phyloP scores from a whole-genome alignment of 2,888 invertebrate genomes.

The Agonopterix heracliana region DNA sequence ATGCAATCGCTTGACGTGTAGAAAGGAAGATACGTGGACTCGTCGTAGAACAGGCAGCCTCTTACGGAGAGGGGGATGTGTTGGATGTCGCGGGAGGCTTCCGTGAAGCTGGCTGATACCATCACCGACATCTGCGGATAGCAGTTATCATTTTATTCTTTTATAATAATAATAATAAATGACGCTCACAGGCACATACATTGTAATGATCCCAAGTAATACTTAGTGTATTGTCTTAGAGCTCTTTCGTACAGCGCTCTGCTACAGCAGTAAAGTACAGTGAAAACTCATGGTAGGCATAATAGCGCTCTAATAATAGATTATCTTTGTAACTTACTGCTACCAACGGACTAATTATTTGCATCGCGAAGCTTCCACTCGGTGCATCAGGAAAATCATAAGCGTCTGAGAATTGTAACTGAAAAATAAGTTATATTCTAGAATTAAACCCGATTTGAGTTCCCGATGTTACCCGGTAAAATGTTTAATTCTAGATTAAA shows the following conservation, averaged over 20 bases:
- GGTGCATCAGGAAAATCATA: constrained; percentile 76
- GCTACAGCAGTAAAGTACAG: no score
- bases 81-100: constrained; percentile 63
- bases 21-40: constrained; percentile 56
- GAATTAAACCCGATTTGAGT: no score
- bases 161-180: no score
- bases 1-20: constrained; percentile 78
- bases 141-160: no score
- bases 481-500: no score
- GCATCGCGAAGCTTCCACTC: constrained; percentile 71
- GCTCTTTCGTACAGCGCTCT: no score
- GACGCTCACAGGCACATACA: no score
- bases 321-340: constrained; percentile 32
- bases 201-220: no score
- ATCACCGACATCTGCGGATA: constrained; percentile 51
- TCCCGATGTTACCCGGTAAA: no score
- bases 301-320: no score
- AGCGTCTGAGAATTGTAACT: constrained; percentile 74
- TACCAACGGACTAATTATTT: constrained; percentile 57
- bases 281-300: no score
- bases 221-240: no score
- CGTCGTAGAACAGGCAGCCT: constrained; percentile 76
- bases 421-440: constrained; percentile 18
- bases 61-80: constrained; percentile 57
- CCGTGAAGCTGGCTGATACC: constrained; percentile 59